Evolutionary conservation across 1,140 invertebrate genomes (phyloP).

Genomic region (Conopomorpha cramerella): DNA sequence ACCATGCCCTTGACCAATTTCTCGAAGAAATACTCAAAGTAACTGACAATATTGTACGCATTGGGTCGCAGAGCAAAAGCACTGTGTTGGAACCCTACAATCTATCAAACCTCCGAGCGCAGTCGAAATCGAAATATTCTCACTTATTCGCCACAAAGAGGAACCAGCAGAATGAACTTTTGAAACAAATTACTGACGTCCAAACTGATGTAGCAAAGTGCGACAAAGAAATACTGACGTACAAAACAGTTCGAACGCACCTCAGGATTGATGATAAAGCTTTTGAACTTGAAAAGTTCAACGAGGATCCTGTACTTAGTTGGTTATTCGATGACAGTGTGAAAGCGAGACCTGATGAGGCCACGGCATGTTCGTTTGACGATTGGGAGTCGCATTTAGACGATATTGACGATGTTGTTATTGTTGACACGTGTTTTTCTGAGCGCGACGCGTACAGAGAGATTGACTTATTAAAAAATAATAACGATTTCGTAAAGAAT

Average conservation of each 20-base stretch:
- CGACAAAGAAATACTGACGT: conserved; percentile 27
- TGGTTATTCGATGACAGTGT: too few species aligned
- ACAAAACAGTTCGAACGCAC: conserved; percentile 21
- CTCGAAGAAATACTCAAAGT: conserved; percentile 69
- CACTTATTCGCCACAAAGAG: conserved; percentile 31
- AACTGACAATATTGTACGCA: conserved; percentile 66
- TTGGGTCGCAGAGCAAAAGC: conserved; percentile 74
- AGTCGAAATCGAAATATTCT: conserved; percentile 31
- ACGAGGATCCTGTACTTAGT: conserved; percentile 30
- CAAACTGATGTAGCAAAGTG: conserved; percentile 39
- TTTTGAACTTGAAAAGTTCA: conserved; percentile 18
- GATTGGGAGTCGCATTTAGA: conserved; percentile 24
- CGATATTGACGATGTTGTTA: conserved; percentile 9
- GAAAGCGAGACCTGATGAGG: too few species aligned
- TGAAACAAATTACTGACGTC: conserved; percentile 20
- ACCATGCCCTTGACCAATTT: conserved; percentile 89
- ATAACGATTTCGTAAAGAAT: conserved; percentile 27
- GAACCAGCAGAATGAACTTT: conserved; percentile 30
- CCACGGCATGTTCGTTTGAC: too few species aligned
- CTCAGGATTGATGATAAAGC: conserved; percentile 18
- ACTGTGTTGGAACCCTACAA: conserved; percentile 59
- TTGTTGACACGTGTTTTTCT: conserved; percentile 30
- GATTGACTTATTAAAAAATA: conserved; percentile 30
- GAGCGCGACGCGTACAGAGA: conserved; percentile 23
- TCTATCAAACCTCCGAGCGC: conserved; percentile 30